A percentile compares a stretch with the other conserved stretches of the same genome.
Conservation (phyloP, 2,113 vertebrate genomes). For the Pollimyrus isidori region DNA sequence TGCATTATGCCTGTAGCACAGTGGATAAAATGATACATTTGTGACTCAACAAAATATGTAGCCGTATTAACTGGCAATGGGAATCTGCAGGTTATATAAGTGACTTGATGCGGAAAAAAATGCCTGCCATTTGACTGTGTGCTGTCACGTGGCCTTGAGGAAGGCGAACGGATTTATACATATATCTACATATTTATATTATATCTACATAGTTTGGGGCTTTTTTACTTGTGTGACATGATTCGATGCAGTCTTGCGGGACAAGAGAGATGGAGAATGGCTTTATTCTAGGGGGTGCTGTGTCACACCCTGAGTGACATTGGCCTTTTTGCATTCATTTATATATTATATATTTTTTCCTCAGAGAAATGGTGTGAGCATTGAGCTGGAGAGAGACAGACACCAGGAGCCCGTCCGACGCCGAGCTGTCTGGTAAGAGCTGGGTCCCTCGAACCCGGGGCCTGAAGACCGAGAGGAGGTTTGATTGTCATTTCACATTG, state of each 20-base stretch:
- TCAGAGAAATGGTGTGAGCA: slow-evolving; percentile 29
- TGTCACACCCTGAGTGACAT: background rate
- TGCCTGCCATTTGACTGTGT: background rate
- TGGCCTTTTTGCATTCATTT: background rate
- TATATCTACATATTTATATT: background rate
- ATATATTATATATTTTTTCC: background rate
- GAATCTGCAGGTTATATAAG: slow-evolving; percentile 10
- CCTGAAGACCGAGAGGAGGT: no score
- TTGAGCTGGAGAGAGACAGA: slow-evolving; percentile 36
- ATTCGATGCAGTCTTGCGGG: background rate
- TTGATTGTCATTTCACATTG: background rate
- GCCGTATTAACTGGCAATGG: background rate
- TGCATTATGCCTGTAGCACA: background rate
- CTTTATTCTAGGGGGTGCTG: background rate
- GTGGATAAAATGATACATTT: background rate
- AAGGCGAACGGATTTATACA: background rate
- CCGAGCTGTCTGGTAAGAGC: slow-evolving; percentile 39
- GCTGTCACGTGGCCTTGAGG: background rate
- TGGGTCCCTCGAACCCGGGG: background rate
- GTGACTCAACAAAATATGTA: background rate
- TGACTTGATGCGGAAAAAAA: background rate
- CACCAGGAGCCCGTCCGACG: slow-evolving; percentile 13
- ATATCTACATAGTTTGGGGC: background rate
- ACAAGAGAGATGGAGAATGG: background rate
- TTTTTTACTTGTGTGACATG: background rate